These are phyloP conservation scores for Paracentrotus lividus DNA, from an alignment of 53 echinoderm and acorn worm species.

Conservation along the genomic window DNA sequence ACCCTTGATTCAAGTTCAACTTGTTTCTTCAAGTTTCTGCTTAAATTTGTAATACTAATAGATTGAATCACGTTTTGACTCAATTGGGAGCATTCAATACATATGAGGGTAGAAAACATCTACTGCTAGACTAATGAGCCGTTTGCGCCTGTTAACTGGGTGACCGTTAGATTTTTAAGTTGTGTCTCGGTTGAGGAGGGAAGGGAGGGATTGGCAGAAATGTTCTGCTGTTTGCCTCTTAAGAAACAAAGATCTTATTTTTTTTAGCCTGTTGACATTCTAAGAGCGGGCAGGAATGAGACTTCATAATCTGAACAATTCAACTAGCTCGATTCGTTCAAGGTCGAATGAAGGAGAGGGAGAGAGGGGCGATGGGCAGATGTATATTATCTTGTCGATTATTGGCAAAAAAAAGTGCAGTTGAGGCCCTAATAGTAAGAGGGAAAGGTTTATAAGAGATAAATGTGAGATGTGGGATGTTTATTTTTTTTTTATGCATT, in stretches of 20 bases:
- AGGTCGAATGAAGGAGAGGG: not conserved
- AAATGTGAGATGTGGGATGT: not conserved
- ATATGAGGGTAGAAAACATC: not conserved
- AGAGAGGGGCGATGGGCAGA: not conserved
- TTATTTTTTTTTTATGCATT: not conserved
- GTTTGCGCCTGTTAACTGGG: not conserved
- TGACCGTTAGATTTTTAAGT: too few species aligned
- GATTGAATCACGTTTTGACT: conserved; percentile 46
- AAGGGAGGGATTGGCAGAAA: not conserved
- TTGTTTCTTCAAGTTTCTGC: not conserved
- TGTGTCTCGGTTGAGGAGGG: too few species aligned
- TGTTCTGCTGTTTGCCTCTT: not conserved
- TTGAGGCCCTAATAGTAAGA: not conserved
- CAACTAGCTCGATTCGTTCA: not conserved
- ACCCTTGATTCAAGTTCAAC: not conserved
- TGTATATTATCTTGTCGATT: not conserved
- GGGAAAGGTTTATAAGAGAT: not conserved
- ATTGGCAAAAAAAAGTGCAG: not conserved
- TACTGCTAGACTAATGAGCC: not conserved
- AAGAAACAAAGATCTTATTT: not conserved
- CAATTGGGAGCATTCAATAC: conserved; percentile 3
- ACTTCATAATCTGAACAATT: not conserved
- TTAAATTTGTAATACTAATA: conserved; percentile 42
- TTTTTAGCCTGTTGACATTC: not conserved
- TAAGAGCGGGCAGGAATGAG: not conserved